phyloP scores from a whole-genome alignment of 2,797 vertebrate genomes.

The Meda fulgida region DNA sequence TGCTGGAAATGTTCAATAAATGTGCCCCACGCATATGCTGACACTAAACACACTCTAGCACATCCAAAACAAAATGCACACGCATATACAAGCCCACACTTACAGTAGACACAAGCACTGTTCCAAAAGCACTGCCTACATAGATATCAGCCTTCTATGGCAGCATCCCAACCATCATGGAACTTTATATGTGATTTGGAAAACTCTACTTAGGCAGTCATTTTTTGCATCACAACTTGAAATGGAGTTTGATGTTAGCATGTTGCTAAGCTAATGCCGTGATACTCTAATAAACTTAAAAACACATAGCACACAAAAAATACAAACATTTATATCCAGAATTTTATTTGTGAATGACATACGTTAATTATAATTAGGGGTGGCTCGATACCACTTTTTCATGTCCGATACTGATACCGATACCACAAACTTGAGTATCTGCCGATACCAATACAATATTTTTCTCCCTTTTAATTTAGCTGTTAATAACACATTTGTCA shows the following conservation, averaged over 20 bases:
- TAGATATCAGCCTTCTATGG: background rate
- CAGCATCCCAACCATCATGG: background rate
- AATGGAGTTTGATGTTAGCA: background rate
- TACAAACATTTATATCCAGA: background rate
- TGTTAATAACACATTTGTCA: no score
- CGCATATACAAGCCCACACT: slow-evolving; percentile 11
- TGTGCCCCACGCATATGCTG: slow-evolving; percentile 48
- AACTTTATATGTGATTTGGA: background rate
- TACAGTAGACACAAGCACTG: background rate
- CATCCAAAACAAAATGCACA: slow-evolving; percentile 31
- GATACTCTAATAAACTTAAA: background rate
- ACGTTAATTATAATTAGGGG: background rate
- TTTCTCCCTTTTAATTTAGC: no score
- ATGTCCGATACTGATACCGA: no score
- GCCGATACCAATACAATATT: no score
- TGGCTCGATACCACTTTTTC: no score
- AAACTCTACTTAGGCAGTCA: background rate
- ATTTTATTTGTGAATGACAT: background rate
- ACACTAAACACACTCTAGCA: slow-evolving; percentile 37
- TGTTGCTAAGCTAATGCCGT: background rate
- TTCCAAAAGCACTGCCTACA: background rate
- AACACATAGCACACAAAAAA: background rate
- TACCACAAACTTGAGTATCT: no score
- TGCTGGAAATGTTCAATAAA: slow-evolving; percentile 52
- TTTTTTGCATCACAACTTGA: background rate